Conservation (phyloP, 2,888 invertebrate species). For the Lamellibrachia columna region DNA sequence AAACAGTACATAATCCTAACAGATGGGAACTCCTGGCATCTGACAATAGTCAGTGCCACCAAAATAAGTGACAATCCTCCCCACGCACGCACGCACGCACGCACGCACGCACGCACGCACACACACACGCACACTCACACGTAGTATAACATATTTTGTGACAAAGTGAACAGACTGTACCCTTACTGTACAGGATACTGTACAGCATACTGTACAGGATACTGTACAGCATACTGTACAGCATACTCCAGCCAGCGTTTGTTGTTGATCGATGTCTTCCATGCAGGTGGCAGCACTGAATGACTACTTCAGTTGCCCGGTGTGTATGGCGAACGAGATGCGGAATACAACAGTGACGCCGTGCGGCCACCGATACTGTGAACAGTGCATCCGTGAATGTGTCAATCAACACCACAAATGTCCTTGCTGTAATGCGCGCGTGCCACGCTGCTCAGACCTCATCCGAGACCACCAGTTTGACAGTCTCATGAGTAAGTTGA, state of each 20-base stretch:
- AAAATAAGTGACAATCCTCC: too few species aligned
- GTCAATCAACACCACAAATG: conserved; percentile 55
- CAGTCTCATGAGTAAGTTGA: conserved; percentile 50
- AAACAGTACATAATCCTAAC: too few species aligned
- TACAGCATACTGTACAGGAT: too few species aligned
- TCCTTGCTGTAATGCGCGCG: conserved; percentile 56
- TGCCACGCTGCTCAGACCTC: conserved; percentile 41
- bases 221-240: too few species aligned
- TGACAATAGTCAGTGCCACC: too few species aligned
- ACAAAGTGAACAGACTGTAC: too few species aligned
- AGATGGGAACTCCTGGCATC: too few species aligned
- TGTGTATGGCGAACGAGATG: conserved; percentile 55
- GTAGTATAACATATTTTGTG: too few species aligned
- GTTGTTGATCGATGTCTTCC: conserved; percentile 6
- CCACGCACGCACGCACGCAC: too few species aligned
- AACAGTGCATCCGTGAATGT: conserved; percentile 58
- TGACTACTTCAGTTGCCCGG: conserved; percentile 57
- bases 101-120: too few species aligned
- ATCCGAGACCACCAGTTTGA: conserved; percentile 58
- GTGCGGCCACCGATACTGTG: conserved; percentile 61
- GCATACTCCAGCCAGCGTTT: not conserved
- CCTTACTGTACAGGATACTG: too few species aligned
- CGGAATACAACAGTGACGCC: conserved; percentile 48
- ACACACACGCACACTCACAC: too few species aligned
- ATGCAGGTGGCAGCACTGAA: conserved; percentile 46